Evolutionary conservation across 2,113 vertebrate species (phyloP).

Genomic region (Equus przewalskii): DNA sequence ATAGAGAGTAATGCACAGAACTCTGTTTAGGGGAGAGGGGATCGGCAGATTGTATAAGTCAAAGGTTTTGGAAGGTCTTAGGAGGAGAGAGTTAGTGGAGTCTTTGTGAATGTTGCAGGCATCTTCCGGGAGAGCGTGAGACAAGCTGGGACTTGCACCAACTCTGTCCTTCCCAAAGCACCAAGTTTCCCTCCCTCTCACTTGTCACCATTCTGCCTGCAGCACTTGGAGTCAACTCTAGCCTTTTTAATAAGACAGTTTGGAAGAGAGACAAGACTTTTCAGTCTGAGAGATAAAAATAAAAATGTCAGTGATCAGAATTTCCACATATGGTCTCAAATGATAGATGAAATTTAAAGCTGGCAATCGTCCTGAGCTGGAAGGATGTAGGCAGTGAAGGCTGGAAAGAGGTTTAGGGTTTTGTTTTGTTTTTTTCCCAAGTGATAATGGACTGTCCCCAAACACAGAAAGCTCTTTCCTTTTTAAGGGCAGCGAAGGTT

Average conservation of each 20-base stretch:
- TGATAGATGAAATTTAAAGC: conserved; percentile 81
- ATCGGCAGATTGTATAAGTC: conserved; percentile 3
- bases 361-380: conserved; percentile 59
- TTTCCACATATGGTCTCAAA: conserved; percentile 83
- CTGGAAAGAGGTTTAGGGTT: conserved; percentile 48
- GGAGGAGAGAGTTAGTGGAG: not conserved
- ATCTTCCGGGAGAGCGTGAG: not conserved
- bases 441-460: conserved; percentile 67
- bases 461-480: conserved; percentile 69
- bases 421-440: conserved; percentile 46
- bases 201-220: conserved; percentile 61
- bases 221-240: conserved; percentile 73
- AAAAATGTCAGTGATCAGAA: conserved; percentile 81
- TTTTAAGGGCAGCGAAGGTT: conserved; percentile 67
- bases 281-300: conserved; percentile 81
- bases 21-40: conserved; percentile 3
- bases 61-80: conserved; percentile 53
- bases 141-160: conserved; percentile 45
- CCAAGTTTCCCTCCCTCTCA: not conserved
- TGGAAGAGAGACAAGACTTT: conserved; percentile 66
- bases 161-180: not conserved
- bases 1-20: not conserved
- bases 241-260: conserved; percentile 80
- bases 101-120: not conserved
- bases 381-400: conserved; percentile 62